These are phyloP conservation scores for Ruditapes philippinarum DNA, from an alignment of 1,140 invertebrate species.

Conservation along the genomic window DNA sequence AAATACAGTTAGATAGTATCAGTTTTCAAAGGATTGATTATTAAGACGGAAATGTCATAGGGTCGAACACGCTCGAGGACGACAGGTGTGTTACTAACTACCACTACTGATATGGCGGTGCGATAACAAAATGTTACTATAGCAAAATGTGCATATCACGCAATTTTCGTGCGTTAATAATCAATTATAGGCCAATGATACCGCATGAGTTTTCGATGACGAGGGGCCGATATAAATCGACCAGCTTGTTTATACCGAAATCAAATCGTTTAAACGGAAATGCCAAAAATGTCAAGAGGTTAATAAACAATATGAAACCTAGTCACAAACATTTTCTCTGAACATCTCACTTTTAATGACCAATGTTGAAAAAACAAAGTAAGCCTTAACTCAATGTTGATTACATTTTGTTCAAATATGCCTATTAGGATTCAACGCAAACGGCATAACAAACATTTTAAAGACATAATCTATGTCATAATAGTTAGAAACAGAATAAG, in stretches of 20 bases:
- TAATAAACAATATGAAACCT: neutral
- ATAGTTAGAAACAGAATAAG: too few relatives aligned
- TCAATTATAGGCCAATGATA: conserved; percentile 21
- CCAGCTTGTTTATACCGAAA: conserved; percentile 17
- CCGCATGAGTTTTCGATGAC: conserved; percentile 5
- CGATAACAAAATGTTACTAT: conserved; percentile 60
- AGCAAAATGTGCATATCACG: conserved; percentile 12
- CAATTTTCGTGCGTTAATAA: conserved; percentile 26
- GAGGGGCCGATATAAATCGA: neutral
- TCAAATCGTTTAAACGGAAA: conserved; percentile 31
- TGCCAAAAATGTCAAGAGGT: conserved; percentile 39
- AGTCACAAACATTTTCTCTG: too few relatives aligned
- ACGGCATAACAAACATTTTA: too few relatives aligned
- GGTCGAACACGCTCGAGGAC: conserved; percentile 16
- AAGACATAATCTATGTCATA: too few relatives aligned
- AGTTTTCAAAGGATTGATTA: neutral
- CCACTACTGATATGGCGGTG: neutral
- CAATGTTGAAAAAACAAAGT: too few relatives aligned
- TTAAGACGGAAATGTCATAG: conserved; percentile 38
- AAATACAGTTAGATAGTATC: conserved; percentile 15
- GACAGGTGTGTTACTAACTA: conserved; percentile 19
- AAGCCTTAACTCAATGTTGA: too few relatives aligned
- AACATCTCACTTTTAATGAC: too few relatives aligned
- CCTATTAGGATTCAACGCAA: too few relatives aligned
- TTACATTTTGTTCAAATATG: too few relatives aligned